Conservation (phyloP, 2,888 invertebrate species). For the Cordilura impudica region DNA sequence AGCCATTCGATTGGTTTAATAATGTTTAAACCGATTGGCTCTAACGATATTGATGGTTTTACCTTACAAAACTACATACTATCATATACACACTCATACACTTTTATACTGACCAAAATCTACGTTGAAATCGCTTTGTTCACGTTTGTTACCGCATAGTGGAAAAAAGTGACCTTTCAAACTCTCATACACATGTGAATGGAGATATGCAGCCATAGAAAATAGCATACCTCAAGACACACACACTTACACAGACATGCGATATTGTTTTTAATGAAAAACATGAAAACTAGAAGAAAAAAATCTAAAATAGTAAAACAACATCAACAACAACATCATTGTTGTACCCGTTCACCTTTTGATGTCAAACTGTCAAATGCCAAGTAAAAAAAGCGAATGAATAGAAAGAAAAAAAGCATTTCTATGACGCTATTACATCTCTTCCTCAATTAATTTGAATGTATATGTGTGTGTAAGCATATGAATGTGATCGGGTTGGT, state of each 20-base stretch:
- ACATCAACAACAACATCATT: not conserved
- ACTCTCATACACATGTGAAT: conserved; percentile 15
- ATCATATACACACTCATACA: not conserved
- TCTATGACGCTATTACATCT: conserved; percentile 37
- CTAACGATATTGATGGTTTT: conserved; percentile 55
- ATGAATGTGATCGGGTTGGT: not conserved
- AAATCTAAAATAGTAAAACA: conserved; percentile 16
- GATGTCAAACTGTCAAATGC: conserved; percentile 62
- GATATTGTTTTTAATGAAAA: conserved; percentile 37
- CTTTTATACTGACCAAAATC: too few species aligned
- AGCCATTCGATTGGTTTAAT: conserved; percentile 54
- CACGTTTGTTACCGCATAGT: conserved; percentile 46
- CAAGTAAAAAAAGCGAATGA: conserved; percentile 50
- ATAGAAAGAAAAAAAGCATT: conserved; percentile 51
- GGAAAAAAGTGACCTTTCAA: conserved; percentile 55
- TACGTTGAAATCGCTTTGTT: conserved; percentile 27
- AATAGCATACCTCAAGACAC: not conserved
- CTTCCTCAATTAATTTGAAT: conserved; percentile 13
- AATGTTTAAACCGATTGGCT: conserved; percentile 61
- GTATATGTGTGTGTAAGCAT: not conserved
- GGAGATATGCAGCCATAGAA: not conserved
- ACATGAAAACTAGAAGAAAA: conserved; percentile 9
- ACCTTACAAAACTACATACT: conserved; percentile 31
- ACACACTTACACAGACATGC: not conserved
- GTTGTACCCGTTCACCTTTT: conserved; percentile 52